phyloP scores from a whole-genome alignment of 1,140 invertebrate species.

The Brachionus koreanus region DNA sequence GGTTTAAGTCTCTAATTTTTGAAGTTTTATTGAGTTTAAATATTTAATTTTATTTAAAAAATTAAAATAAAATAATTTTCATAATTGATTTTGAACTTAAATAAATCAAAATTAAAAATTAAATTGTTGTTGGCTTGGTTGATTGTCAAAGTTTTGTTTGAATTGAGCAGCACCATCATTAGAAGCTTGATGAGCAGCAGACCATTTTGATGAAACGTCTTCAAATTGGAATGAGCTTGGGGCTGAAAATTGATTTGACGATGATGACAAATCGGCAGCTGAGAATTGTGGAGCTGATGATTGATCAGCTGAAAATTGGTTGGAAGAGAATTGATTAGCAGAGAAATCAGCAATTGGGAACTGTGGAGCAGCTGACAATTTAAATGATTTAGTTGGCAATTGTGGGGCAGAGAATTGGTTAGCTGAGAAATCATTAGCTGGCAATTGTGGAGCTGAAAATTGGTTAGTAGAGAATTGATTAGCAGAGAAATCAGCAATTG shows the following conservation, averaged over 20 bases:
- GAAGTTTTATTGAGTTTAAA: too few relatives aligned
- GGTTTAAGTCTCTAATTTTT: too few relatives aligned
- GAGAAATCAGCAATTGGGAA: neutral
- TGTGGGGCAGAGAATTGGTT: neutral
- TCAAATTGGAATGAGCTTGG: slow-evolving; percentile 10
- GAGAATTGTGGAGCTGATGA: neutral
- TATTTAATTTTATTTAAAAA: neutral
- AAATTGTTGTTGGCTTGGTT: neutral
- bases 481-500: neutral
- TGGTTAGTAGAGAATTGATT: neutral
- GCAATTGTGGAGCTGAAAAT: neutral
- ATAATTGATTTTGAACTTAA: too few relatives aligned
- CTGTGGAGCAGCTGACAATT: neutral
- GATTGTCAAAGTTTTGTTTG: neutral
- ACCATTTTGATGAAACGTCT: neutral
- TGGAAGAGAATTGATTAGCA: neutral
- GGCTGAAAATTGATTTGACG: neutral
- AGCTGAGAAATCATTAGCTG: neutral
- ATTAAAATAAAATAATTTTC: too few relatives aligned
- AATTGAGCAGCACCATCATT: slow-evolving; percentile 2
- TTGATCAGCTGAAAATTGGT: neutral
- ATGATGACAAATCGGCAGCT: neutral
- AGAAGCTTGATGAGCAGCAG: neutral
- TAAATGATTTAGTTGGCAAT: neutral
- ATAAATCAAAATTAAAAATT: neutral